Conservation (phyloP, 2,797 vertebrate species). For the Artibeus jamaicensis region DNA sequence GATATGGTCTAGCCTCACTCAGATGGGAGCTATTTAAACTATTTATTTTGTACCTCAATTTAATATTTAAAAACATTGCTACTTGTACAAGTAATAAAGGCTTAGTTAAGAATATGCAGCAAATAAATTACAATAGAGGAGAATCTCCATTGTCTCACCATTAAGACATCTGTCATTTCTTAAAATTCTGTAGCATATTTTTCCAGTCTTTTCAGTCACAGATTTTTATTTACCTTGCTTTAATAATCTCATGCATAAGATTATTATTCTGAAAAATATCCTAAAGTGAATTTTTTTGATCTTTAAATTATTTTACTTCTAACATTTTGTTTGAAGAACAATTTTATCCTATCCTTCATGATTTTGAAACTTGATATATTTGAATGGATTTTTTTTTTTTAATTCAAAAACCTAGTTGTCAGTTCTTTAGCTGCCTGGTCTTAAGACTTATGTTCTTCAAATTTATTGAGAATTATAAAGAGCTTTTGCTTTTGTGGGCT, state of each 20-base stretch:
- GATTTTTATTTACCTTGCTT: not conserved
- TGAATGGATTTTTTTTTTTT: conserved; percentile 1
- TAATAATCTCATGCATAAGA: not conserved
- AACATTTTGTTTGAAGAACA: not conserved
- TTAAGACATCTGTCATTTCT: not conserved
- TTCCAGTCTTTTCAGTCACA: not conserved
- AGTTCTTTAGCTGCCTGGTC: not conserved
- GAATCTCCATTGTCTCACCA: not conserved
- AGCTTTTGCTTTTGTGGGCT: not conserved
- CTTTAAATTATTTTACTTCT: not conserved
- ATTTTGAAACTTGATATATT: conserved; percentile 15
- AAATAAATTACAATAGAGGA: not conserved
- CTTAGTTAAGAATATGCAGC: conserved; percentile 3
- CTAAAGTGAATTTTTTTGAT: not conserved
- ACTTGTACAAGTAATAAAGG: not conserved
- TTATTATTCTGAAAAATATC: conserved; percentile 20
- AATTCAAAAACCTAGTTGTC: not conserved
- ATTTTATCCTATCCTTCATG: not conserved
- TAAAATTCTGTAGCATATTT: not conserved
- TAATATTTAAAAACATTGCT: conserved; percentile 39
- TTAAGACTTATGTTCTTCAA: not conserved
- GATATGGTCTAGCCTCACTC: not conserved
- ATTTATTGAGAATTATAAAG: not conserved
- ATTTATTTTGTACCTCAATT: not conserved
- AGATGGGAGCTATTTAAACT: not conserved